Evolutionary conservation across 1,140 invertebrate genomes (phyloP).

Genomic region (Halotydeus destructor): DNA sequence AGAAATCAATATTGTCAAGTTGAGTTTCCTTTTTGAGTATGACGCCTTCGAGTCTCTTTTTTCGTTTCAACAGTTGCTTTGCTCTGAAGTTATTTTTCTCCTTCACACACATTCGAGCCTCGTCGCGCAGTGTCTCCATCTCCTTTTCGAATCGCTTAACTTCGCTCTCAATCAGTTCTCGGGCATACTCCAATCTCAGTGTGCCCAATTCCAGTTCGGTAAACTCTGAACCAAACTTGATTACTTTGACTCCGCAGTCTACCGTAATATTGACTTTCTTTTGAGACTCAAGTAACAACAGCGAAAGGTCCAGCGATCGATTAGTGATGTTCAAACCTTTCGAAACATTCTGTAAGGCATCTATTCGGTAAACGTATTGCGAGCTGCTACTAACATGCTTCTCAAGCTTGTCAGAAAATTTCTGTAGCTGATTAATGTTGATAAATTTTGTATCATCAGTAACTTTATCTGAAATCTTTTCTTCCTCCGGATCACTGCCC

Average conservation of each 20-base stretch:
- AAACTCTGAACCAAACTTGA: slow-evolving; percentile 7
- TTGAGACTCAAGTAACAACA: slow-evolving; percentile 1
- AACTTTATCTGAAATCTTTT: slow-evolving; percentile 1
- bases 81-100: slow-evolving; percentile 6
- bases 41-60: slow-evolving; percentile 9
- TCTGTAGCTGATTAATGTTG: background rate
- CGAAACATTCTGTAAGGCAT: slow-evolving; percentile 1
- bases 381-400: background rate
- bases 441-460: slow-evolving; percentile 2
- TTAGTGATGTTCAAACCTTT: too few relatives aligned
- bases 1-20: slow-evolving; percentile 9
- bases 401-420: slow-evolving; percentile 4
- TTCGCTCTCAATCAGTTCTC: slow-evolving; percentile 8
- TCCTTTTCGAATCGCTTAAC: background rate
- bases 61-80: slow-evolving; percentile 6
- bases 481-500: background rate
- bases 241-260: slow-evolving; percentile 4
- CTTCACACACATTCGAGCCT: background rate
- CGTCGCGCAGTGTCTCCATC: slow-evolving; percentile 1
- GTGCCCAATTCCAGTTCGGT: slow-evolving; percentile 7
- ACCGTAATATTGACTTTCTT: background rate
- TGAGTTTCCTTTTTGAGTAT: slow-evolving; percentile 7
- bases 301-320: too few relatives aligned
- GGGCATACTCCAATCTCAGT: slow-evolving; percentile 4
- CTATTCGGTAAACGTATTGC: background rate